Base-by-base conservation (phyloP, 2,113 vertebrate species). In the Arvicanthis niloticus region DNA sequence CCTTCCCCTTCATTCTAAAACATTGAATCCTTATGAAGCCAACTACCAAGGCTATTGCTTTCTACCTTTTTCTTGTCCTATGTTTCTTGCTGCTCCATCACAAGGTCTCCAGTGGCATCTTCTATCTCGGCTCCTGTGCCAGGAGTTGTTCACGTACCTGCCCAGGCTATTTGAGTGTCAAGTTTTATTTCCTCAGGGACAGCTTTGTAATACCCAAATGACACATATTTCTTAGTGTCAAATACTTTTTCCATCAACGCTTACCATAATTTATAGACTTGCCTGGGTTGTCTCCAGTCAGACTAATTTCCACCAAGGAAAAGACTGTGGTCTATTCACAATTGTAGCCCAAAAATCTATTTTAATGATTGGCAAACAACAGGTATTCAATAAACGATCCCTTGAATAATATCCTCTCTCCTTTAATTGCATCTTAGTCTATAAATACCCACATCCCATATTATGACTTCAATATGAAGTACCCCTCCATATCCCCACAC, bases 21-120 rank as follows among this genome's bases (percentile, higher is more conserved):
- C 72, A 80, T 48, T 88, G 88, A 80, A 40, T 92, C 51, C 17
- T 37, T 87, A 40, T 8, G 4, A 15, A 45, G 34, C n/a, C 70
- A 95, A 87, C 26, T 77, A 89, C 56, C 70, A 76, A 72, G 40
- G 67, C 6, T 91, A 93, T 75, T 86, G 56, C 48, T 87, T 91
- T 91, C 91, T 58, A 70, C 37, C 34, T 65, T 96, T 92, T 87
- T 76, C 24, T 70, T 37, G 82, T 80, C 42, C 53, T 48, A 21
- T 19, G 37, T 70, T 72, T 88, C 56, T 68, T 40, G 80, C 62
- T 94, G 58, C 6, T 40, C 16, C 3, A 45, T 75, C 2, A 0
- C 29, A 67, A 53, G 82, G 24, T 76, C 68, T 42, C 48, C 29
- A 7, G 19, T 51, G 62, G 53, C 45, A 84, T 80, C 60, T 77